Evolutionary conservation across 2,113 vertebrate species (phyloP).

Genomic region (Fregata magnificens): DNA sequence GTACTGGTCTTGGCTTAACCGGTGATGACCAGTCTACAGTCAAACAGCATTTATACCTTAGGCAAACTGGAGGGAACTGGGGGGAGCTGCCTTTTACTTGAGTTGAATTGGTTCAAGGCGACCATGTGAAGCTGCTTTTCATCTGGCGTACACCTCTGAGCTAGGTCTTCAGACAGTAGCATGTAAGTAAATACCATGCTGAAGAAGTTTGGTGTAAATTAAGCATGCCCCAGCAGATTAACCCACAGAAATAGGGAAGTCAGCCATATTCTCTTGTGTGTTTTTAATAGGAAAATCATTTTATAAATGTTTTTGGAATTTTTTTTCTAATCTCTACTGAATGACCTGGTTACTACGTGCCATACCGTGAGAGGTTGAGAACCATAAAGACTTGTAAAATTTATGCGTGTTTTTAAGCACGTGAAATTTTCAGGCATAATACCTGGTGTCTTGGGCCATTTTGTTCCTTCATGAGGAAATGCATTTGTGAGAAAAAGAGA

Average conservation of each 20-base stretch:
- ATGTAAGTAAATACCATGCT: accelerated
- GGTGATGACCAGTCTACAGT: background rate
- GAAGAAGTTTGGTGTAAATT: background rate
- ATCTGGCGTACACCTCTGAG: accelerated
- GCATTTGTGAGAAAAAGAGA: background rate
- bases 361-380: accelerated
- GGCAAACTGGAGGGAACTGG: background rate
- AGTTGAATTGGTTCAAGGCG: background rate
- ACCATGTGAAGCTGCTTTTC: accelerated
- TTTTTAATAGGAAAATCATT: background rate
- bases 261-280: accelerated
- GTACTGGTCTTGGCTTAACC: background rate
- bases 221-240: background rate
- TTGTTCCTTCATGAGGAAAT: background rate
- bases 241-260: background rate
- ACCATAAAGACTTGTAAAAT: background rate
- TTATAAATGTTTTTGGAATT: background rate
- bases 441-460: background rate
- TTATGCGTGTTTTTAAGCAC: background rate
- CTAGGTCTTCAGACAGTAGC: background rate
- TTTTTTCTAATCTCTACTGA: background rate
- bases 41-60: background rate
- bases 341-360: background rate
- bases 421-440: too few relatives aligned
- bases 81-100: background rate